Conservation (phyloP, 2,113 vertebrate genomes). For the Cryptomyrus ogoouensis region DNA sequence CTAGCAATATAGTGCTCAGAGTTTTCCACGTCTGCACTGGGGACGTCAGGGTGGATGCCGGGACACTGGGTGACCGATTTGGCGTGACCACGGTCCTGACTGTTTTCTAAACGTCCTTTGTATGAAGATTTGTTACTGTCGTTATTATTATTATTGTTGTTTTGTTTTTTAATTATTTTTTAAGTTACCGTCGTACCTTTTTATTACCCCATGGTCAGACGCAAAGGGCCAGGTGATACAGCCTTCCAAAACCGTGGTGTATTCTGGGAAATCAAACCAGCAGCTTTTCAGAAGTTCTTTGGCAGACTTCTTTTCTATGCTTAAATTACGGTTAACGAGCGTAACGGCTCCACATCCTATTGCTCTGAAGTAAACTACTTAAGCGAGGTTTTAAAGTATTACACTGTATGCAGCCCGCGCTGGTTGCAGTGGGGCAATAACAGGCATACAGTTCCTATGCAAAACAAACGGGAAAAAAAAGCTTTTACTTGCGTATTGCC, state of each 20-base stretch:
- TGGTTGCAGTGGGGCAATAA: conserved; percentile 25
- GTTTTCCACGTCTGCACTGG: conserved; percentile 10
- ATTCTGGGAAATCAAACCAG: conserved; percentile 38
- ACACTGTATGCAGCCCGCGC: conserved; percentile 28
- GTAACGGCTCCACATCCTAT: conserved; percentile 12
- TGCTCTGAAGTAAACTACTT: conserved; percentile 32
- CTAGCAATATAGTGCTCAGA: conserved; percentile 12
- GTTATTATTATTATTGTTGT: not conserved
- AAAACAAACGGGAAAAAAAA: conserved; percentile 33
- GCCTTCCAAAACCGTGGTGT: conserved; percentile 6
- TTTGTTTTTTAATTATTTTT: conserved; percentile 19
- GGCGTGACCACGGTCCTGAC: conserved; percentile 1
- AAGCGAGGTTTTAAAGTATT: conserved; percentile 49
- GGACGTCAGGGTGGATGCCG: not conserved
- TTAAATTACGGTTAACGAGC: conserved; percentile 31
- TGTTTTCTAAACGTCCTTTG: conserved; percentile 20
- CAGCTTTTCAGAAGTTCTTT: conserved; percentile 41
- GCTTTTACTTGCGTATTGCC: conserved; percentile 36
- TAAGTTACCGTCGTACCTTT: conserved; percentile 14
- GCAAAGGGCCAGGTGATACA: conserved; percentile 10
- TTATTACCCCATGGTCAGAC: conserved; percentile 12
- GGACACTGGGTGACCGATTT: conserved; percentile 10
- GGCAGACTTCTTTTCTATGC: conserved; percentile 22
- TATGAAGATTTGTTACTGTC: conserved; percentile 20
- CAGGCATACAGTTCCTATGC: conserved; percentile 54